phyloP scores from a whole-genome alignment of 2,113 vertebrate genomes.

The Chaetodon trifascialis region DNA sequence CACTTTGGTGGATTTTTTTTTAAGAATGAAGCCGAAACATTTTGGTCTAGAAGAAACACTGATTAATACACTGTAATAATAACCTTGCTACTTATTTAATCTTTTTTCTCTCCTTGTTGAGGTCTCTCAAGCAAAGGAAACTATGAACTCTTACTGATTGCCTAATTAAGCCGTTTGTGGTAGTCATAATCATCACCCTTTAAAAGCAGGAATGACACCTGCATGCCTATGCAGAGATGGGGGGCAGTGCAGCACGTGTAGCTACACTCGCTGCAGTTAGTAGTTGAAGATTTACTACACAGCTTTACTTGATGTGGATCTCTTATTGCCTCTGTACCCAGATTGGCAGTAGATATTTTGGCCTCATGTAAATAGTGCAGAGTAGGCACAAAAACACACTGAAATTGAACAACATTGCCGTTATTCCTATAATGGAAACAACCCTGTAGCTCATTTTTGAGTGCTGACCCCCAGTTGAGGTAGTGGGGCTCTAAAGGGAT shows the following conservation, averaged over 20 bases:
- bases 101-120: conserved; percentile 24
- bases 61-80: conserved; percentile 11
- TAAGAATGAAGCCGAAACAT: conserved; percentile 13
- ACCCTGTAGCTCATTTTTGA: neutral
- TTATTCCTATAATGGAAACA: neutral
- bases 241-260: conserved; percentile 17
- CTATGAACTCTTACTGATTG: conserved; percentile 26
- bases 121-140: conserved; percentile 19
- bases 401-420: neutral
- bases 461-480: conserved; percentile 4
- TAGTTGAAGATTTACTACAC: neutral
- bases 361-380: conserved; percentile 12
- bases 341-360: neutral
- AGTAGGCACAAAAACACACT: neutral
- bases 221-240: conserved; percentile 40
- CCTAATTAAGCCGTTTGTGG: conserved; percentile 34
- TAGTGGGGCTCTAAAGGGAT: conserved; percentile 6
- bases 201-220: conserved; percentile 39
- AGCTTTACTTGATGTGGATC: conserved; percentile 22
- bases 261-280: conserved; percentile 23
- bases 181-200: conserved; percentile 52
- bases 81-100: conserved; percentile 18
- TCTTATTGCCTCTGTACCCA: conserved; percentile 16
- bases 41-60: conserved; percentile 5
- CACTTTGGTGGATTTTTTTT: conserved; percentile 31